Conservation (phyloP, 2,888 invertebrate species). For the Sepioteuthis lessoniana region DNA sequence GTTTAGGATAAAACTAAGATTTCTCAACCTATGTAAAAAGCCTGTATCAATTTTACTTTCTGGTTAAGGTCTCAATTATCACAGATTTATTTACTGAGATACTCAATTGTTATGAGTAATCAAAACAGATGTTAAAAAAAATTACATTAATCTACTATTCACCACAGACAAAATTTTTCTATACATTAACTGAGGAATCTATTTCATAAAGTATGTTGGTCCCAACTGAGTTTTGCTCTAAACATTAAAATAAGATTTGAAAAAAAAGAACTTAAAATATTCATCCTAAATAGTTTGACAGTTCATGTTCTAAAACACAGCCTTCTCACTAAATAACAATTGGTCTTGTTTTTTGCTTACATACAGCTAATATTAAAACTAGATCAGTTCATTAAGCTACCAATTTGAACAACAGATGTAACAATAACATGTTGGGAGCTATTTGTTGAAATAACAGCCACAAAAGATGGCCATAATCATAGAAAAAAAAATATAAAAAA, state of each 20-base stretch:
- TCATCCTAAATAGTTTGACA: background rate
- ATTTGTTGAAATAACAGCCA: background rate
- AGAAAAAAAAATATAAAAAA: conserved; percentile 7
- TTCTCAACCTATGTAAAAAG: too few species aligned
- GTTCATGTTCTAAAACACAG: conserved; percentile 10
- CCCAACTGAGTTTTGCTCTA: background rate
- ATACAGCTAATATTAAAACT: background rate
- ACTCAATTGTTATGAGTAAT: background rate
- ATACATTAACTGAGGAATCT: background rate
- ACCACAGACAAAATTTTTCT: background rate
- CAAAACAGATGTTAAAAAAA: background rate
- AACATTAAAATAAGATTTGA: background rate
- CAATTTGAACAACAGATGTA: background rate
- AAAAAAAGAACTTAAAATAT: background rate
- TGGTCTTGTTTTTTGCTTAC: background rate
- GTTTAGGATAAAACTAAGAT: too few species aligned
- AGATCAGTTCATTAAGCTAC: background rate
- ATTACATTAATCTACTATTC: background rate
- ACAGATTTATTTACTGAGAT: background rate
- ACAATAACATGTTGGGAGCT: background rate
- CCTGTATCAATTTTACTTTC: background rate
- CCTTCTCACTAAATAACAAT: background rate
- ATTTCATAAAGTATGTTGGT: background rate
- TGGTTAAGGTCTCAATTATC: background rate
- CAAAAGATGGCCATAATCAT: background rate